Conservation (phyloP, 1,140 invertebrate species). For the Ptiloglossa arizonensis region DNA sequence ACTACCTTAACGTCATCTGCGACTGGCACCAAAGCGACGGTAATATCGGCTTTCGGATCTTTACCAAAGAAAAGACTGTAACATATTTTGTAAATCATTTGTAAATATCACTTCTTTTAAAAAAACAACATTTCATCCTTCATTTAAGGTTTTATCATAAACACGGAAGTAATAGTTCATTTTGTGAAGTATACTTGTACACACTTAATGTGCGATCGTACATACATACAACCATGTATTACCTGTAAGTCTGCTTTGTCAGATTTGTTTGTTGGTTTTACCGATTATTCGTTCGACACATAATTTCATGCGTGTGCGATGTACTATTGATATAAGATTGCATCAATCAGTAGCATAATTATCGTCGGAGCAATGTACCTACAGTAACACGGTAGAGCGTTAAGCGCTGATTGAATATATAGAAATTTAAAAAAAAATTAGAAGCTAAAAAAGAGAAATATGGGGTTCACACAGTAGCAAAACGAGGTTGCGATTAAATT, state of each 20-base stretch:
- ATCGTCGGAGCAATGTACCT: neutral
- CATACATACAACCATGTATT: neutral
- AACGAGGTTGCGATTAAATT: neutral
- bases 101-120: constrained; percentile 62
- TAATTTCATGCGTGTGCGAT: neutral
- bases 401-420: neutral
- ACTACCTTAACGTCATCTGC: constrained; percentile 88
- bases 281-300: neutral
- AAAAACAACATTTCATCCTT: constrained; percentile 34
- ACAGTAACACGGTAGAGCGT: neutral
- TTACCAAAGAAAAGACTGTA: constrained; percentile 90
- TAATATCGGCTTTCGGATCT: constrained; percentile 94
- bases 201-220: neutral
- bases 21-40: constrained; percentile 92
- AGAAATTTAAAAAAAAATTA: neutral
- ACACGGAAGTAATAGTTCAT: neutral
- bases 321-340: neutral
- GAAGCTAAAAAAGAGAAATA: neutral
- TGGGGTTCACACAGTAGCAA: neutral
- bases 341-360: neutral
- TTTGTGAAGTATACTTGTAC: neutral
- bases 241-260: neutral
- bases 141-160: constrained; percentile 34
- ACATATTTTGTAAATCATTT: constrained; percentile 70
- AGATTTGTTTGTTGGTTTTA: neutral